Percentiles rank a stretch among this genome's conserved stretches.
These are phyloP conservation scores for Coptodon rendalli DNA, from an alignment of 2,113 vertebrate genomes.

Conservation along the genomic window DNA sequence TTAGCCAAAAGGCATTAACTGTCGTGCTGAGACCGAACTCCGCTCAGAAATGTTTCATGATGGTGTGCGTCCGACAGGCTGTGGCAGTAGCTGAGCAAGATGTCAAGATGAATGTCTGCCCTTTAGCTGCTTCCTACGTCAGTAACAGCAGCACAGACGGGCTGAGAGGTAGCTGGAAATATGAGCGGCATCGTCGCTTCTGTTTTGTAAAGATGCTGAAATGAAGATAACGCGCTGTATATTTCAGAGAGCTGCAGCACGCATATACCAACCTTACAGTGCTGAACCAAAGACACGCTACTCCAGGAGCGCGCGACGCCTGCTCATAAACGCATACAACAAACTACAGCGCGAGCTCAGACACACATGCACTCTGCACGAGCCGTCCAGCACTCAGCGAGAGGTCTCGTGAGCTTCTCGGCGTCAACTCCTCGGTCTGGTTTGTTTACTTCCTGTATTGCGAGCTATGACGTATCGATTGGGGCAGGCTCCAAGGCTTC, in stretches of 20 bases:
- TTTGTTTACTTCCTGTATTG: slow-evolving; percentile 57
- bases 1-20: not conserved
- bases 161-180: not conserved
- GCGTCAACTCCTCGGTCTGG: not conserved
- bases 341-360: not conserved
- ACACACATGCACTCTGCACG: not conserved
- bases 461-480: not conserved
- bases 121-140: not conserved
- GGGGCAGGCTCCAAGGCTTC: not conserved
- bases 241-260: not conserved
- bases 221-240: accelerated
- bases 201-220: not conserved
- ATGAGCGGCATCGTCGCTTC: not conserved
- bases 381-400: not conserved
- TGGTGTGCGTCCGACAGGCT: accelerated
- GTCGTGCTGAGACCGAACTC: not conserved
- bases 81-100: not conserved
- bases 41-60: not conserved
- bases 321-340: accelerated
- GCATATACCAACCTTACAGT: accelerated
- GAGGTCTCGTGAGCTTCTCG: not conserved
- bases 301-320: not conserved
- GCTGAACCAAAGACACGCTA: not conserved
- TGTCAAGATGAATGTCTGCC: not conserved
- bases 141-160: not conserved